A percentile compares a stretch with the other conserved stretches of the same genome.
Conservation (phyloP, 2,113 vertebrate genomes). For the Mohoua ochrocephala region DNA sequence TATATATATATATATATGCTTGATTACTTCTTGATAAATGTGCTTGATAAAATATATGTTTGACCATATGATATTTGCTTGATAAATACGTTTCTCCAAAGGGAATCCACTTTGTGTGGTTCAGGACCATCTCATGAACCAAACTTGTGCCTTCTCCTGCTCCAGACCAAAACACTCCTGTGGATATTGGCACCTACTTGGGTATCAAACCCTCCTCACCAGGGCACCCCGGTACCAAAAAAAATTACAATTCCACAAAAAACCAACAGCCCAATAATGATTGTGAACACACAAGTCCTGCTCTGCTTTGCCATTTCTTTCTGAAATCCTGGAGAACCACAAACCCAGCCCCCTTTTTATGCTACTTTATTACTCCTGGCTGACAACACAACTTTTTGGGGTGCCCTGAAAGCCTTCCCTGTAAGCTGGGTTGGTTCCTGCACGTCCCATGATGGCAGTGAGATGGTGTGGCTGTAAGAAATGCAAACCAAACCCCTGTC, state of each 20-base stretch:
- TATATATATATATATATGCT: no score
- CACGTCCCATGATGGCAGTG: fast-evolving
- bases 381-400: neutral
- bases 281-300: neutral
- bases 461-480: neutral
- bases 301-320: neutral
- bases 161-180: neutral
- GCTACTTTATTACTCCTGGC: neutral
- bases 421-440: neutral
- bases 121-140: neutral
- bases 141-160: neutral
- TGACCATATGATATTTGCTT: neutral
- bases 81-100: neutral
- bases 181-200: neutral
- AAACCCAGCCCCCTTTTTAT: neutral
- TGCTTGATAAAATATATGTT: neutral
- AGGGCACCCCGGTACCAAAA: neutral
- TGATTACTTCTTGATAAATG: neutral
- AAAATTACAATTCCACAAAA: neutral
- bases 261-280: neutral
- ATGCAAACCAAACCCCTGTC: neutral
- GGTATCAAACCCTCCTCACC: neutral
- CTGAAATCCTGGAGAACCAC: neutral
- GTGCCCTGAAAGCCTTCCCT: neutral
- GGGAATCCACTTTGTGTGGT: neutral